Percentiles rank a stretch among this genome's conserved stretches.
Evolutionary conservation across 2,888 invertebrate genomes (phyloP).

Genomic region (Mesochorus sp.): DNA sequence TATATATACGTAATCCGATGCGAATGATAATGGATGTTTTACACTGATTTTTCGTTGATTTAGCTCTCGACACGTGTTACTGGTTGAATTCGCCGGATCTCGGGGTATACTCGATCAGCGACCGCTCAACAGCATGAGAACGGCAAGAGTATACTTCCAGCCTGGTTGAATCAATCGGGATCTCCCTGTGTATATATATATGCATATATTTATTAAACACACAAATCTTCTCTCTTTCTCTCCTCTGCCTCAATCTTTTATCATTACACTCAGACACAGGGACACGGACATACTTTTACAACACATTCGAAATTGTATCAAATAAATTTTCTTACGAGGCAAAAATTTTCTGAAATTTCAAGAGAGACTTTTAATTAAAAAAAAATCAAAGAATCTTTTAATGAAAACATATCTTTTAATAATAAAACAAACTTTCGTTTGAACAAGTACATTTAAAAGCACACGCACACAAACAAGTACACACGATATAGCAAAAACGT

Average conservation of each 20-base stretch:
- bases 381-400: no score
- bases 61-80: slow-evolving; percentile 71
- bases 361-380: no score
- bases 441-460: no score
- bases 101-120: slow-evolving; percentile 81
- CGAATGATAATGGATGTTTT: slow-evolving; percentile 62
- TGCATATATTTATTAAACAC: slow-evolving; percentile 17
- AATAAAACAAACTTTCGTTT: background rate
- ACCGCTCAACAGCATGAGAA: slow-evolving; percentile 82
- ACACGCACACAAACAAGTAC: background rate
- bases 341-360: no score
- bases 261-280: background rate
- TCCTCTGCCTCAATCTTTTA: slow-evolving; percentile 26
- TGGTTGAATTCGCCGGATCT: slow-evolving; percentile 79
- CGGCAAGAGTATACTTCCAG: slow-evolving; percentile 81
- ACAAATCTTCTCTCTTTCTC: background rate
- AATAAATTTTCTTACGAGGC: no score
- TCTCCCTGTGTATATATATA: slow-evolving; percentile 53
- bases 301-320: no score
- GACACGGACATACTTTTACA: background rate
- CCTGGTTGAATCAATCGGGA: slow-evolving; percentile 79
- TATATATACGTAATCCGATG: slow-evolving; percentile 63
- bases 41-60: slow-evolving; percentile 74
- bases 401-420: background rate
- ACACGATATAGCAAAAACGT: slow-evolving; percentile 1